phyloP scores from a whole-genome alignment of 2,797 vertebrate species.

The Champsocephalus esox region DNA sequence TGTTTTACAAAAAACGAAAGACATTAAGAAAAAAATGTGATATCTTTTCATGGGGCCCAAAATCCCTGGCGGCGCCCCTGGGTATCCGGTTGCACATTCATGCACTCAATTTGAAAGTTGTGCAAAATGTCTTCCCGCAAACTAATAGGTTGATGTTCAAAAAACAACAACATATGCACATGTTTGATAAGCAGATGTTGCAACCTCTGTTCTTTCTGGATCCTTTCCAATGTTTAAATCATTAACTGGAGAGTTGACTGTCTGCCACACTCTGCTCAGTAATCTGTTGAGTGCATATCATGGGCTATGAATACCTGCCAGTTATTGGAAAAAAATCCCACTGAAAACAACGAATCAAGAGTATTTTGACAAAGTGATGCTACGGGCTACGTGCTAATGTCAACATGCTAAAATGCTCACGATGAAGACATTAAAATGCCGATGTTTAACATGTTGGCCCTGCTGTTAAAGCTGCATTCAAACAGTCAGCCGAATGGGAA shows the following conservation, averaged over 20 bases:
- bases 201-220: slow-evolving; percentile 10
- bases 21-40: too few relatives aligned
- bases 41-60: too few relatives aligned
- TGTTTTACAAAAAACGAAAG: too few relatives aligned
- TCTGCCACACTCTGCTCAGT: slow-evolving; percentile 3
- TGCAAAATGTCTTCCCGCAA: neutral
- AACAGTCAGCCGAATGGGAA: neutral
- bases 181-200: slow-evolving; percentile 2
- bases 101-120: neutral
- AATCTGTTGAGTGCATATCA: neutral
- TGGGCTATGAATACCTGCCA: neutral
- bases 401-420: neutral
- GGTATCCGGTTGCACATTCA: neutral
- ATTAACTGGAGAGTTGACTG: slow-evolving; percentile 13
- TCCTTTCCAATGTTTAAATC: slow-evolving; percentile 22
- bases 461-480: neutral
- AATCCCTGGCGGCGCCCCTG: too few relatives aligned
- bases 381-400: neutral
- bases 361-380: too few relatives aligned
- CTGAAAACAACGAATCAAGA: neutral
- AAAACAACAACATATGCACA: neutral
- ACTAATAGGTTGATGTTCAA: neutral
- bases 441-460: neutral
- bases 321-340: neutral
- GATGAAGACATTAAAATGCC: neutral